These are phyloP conservation scores for Balaenoptera acutorostrata DNA, from an alignment of 2,113 vertebrate species.

Conservation along the genomic window DNA sequence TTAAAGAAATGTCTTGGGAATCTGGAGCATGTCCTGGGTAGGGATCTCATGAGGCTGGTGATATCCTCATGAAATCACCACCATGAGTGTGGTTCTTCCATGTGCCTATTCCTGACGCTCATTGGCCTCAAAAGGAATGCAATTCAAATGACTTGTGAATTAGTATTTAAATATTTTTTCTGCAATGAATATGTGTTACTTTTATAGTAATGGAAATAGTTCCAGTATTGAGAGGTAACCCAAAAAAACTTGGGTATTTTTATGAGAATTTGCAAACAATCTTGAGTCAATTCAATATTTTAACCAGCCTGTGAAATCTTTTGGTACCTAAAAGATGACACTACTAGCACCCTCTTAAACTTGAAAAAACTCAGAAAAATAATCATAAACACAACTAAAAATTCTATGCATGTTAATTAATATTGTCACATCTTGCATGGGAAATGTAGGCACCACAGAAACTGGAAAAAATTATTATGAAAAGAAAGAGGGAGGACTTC, in stretches of 20 bases:
- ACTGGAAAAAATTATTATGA: neutral
- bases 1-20: neutral
- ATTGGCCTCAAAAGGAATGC: neutral
- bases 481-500: neutral
- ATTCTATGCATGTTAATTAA: neutral
- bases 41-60: neutral
- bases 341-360: neutral
- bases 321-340: neutral
- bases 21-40: no score
- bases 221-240: neutral
- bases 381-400: neutral
- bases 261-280: neutral
- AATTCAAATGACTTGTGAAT: neutral
- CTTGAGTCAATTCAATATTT: neutral
- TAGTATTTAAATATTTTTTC: neutral
- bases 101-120: fast-evolving
- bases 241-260: neutral
- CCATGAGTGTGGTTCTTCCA: neutral
- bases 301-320: neutral
- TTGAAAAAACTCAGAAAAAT: neutral
- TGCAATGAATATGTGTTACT: neutral
- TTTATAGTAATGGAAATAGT: neutral
- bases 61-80: neutral
- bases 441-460: neutral
- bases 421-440: neutral